These are phyloP conservation scores for Enhydra lutris DNA, from an alignment of 2,113 vertebrate genomes.

Conservation along the genomic window DNA sequence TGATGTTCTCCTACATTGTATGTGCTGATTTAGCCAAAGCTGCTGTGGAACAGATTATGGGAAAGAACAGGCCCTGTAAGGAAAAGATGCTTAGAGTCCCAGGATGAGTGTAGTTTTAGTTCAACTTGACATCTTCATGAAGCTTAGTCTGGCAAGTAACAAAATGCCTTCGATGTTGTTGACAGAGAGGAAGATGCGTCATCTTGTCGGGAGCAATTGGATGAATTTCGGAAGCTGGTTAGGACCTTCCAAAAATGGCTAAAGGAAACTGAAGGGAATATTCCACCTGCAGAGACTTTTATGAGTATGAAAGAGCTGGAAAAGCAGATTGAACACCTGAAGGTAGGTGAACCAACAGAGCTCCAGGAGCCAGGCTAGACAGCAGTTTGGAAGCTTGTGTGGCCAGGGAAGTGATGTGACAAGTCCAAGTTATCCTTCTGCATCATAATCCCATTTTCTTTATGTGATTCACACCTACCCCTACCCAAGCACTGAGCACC, in stretches of 20 bases:
- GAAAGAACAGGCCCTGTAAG: conserved; percentile 11
- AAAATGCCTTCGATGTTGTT: conserved; percentile 65
- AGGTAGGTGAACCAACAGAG: conserved; percentile 83
- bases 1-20: conserved; percentile 38
- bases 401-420: background rate
- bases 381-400: background rate
- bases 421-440: background rate
- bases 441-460: background rate
- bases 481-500: background rate
- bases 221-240: conserved; percentile 84
- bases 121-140: conserved; percentile 81
- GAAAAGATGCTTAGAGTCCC: conserved; percentile 22
- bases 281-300: conserved; percentile 87
- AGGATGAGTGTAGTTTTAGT: conserved; percentile 21
- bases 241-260: conserved; percentile 90
- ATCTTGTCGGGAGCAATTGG: conserved; percentile 85
- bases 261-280: conserved; percentile 88
- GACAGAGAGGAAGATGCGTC: conserved; percentile 84
- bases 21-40: conserved; percentile 46
- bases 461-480: background rate
- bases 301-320: conserved; percentile 89
- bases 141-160: conserved; percentile 70
- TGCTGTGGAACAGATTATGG: conserved; percentile 47
- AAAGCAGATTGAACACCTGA: conserved; percentile 88
- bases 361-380: background rate